Conservation (phyloP, 2,797 vertebrate genomes). For the Thalassophryne amazonica region DNA sequence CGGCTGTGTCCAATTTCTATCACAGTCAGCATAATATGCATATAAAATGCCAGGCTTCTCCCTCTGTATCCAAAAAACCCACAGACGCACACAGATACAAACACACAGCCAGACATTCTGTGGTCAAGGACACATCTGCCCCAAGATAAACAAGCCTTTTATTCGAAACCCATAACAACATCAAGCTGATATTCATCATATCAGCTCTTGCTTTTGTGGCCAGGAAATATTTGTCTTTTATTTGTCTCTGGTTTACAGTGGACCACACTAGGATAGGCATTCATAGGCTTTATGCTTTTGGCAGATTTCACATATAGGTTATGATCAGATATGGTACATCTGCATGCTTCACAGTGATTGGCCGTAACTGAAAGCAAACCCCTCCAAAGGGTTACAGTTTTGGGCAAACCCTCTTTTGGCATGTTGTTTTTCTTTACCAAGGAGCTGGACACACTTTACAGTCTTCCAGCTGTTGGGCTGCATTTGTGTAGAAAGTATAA, state of each 20-base stretch:
- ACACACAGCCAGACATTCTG: conserved; percentile 9
- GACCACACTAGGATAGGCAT: conserved; percentile 39
- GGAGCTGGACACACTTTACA: conserved; percentile 4
- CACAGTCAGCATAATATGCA: conserved; percentile 25
- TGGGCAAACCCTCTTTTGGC: not conserved
- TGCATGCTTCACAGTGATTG: conserved; percentile 35
- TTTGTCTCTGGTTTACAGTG: conserved; percentile 37
- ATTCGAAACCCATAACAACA: conserved; percentile 43
- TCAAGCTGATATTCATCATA: conserved; percentile 53
- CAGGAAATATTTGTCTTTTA: conserved; percentile 49
- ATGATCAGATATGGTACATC: conserved; percentile 40
- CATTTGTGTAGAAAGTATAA: not conserved
- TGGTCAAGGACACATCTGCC: conserved; percentile 49
- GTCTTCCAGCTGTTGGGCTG: conserved; percentile 14
- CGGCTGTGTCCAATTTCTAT: conserved; percentile 33
- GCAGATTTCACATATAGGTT: conserved; percentile 19
- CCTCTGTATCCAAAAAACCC: not conserved
- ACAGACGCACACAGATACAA: conserved; percentile 3
- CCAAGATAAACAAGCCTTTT: conserved; percentile 46
- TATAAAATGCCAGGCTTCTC: conserved; percentile 14
- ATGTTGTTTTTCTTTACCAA: conserved; percentile 18
- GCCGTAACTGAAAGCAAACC: conserved; percentile 13
- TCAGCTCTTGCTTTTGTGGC: conserved; percentile 19
- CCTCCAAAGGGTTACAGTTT: conserved; percentile 16
- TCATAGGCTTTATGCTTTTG: conserved; percentile 33